phyloP scores from a whole-genome alignment of 2,888 invertebrate species.

The Ligdia adustata region DNA sequence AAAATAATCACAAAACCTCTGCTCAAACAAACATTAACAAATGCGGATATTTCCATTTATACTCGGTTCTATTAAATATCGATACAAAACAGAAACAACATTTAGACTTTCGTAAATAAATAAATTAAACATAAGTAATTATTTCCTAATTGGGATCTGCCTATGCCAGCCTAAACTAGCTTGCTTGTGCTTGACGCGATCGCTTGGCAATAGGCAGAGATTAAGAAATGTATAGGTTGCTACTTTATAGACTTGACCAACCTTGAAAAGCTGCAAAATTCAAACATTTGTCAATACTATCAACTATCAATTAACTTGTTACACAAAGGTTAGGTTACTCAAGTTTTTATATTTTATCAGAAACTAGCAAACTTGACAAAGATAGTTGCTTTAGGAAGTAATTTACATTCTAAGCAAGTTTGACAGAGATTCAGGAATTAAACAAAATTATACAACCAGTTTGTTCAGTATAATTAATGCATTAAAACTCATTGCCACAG shows the following conservation, averaged over 20 bases:
- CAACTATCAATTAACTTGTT: constrained; percentile 14
- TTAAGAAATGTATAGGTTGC: constrained; percentile 18
- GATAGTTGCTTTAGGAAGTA: too few species aligned
- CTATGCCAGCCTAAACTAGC: background rate
- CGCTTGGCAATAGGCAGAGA: constrained; percentile 1
- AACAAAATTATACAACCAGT: background rate
- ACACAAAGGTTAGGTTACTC: constrained; percentile 7
- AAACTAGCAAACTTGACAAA: background rate
- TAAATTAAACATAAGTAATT: too few species aligned
- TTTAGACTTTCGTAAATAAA: too few species aligned
- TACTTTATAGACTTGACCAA: constrained; percentile 3
- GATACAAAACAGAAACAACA: too few species aligned
- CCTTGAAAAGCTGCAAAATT: constrained; percentile 16
- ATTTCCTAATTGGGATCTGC: constrained; percentile 16
- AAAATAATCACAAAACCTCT: too few species aligned
- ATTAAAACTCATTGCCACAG: constrained; percentile 9
- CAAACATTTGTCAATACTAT: constrained; percentile 14
- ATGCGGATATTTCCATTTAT: too few species aligned
- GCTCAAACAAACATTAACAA: too few species aligned
- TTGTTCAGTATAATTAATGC: background rate
- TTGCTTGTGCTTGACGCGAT: too few species aligned
- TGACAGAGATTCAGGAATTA: too few species aligned
- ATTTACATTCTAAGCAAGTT: too few species aligned
- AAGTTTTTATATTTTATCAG: constrained; percentile 1
- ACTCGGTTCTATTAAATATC: too few species aligned